These are phyloP conservation scores for Xerus inauris DNA, from an alignment of 2,113 vertebrate species.

Conservation along the genomic window DNA sequence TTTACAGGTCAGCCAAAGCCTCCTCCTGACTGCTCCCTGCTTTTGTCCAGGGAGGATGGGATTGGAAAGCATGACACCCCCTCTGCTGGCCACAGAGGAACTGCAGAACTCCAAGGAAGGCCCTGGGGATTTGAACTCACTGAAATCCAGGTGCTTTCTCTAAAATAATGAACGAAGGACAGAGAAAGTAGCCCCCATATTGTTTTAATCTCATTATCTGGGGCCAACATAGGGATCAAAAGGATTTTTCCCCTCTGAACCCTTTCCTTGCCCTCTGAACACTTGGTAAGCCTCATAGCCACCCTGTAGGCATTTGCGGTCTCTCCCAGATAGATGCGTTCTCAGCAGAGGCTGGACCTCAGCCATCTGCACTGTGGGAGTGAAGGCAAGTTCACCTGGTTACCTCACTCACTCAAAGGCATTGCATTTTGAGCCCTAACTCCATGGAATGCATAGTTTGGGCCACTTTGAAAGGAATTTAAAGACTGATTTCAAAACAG, in stretches of 20 bases:
- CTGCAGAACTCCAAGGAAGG: background rate
- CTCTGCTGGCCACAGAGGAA: background rate
- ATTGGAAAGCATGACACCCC: background rate
- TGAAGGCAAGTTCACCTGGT: background rate
- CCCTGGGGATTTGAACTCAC: background rate
- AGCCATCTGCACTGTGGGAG: background rate
- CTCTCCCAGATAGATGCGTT: background rate
- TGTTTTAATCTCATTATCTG: background rate
- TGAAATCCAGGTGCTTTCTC: background rate
- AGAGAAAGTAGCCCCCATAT: background rate
- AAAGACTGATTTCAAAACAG: background rate
- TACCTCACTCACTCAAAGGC: background rate
- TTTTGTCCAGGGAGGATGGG: background rate
- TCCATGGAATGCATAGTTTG: background rate
- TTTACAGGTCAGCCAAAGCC: background rate
- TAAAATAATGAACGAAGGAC: background rate
- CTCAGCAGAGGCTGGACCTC: background rate
- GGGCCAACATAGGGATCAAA: background rate
- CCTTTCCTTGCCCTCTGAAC: background rate
- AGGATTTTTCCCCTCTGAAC: too few relatives aligned
- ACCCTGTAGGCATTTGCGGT: rapidly evolving
- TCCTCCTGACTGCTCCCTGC: background rate
- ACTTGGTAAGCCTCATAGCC: too few relatives aligned
- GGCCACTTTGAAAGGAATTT: background rate
- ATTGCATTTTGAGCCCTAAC: background rate